Evolutionary conservation across 2,113 vertebrate genomes (phyloP).

Genomic region (Eidolon helvum): DNA sequence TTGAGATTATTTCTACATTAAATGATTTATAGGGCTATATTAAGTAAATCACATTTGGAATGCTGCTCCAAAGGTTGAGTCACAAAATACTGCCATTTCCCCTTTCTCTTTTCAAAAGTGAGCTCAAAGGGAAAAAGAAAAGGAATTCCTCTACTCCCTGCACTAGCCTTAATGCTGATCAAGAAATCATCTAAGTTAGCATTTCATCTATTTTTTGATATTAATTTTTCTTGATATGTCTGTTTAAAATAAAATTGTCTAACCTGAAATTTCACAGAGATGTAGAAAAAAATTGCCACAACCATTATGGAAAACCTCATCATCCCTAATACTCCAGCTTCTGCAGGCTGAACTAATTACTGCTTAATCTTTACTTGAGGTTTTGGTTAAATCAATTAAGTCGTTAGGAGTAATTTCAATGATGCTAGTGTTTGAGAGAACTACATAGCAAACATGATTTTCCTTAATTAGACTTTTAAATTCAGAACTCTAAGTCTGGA

Average conservation of each 20-base stretch:
- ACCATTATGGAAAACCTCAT: background rate
- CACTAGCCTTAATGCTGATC: background rate
- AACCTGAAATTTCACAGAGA: background rate
- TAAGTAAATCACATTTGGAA: conserved; percentile 61
- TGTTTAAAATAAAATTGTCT: conserved; percentile 13
- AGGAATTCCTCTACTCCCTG: background rate
- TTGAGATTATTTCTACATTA: conserved; percentile 59
- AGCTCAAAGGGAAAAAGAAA: background rate
- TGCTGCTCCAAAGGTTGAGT: conserved; percentile 56
- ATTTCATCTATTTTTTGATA: background rate
- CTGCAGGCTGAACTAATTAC: conserved; percentile 35
- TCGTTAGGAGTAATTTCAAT: conserved; percentile 67
- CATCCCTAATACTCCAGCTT: background rate
- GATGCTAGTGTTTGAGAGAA: conserved; percentile 70
- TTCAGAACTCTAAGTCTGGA: conserved; percentile 44
- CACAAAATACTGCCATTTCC: conserved; percentile 44
- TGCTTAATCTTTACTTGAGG: conserved; percentile 55
- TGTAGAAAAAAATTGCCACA: background rate
- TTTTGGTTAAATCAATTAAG: conserved; percentile 53
- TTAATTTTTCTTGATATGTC: background rate
- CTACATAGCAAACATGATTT: conserved; percentile 50
- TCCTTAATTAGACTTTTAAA: conserved; percentile 73
- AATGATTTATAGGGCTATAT: conserved; percentile 62
- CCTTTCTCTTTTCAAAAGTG: conserved; percentile 1
- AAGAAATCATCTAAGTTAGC: background rate